phyloP scores from a whole-genome alignment of 2,888 invertebrate genomes.

The Taenaris catops region DNA sequence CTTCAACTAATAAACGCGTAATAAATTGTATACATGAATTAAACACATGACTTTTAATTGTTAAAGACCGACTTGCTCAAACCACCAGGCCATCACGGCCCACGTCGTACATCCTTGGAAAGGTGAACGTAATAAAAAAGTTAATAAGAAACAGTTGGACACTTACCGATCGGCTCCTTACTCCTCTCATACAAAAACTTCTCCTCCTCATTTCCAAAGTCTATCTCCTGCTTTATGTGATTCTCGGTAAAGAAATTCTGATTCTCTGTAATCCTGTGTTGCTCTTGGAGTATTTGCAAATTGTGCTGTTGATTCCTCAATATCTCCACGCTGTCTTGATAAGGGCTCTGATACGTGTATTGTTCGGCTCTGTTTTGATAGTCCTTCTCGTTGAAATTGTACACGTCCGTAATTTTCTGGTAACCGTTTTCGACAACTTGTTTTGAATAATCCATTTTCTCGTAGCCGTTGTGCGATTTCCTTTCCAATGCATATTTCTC shows the following conservation, averaged over 20 bases:
- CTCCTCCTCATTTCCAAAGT: slow-evolving; percentile 53
- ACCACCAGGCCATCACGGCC: no score
- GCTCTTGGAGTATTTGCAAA: slow-evolving; percentile 55
- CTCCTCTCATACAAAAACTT: slow-evolving; percentile 52
- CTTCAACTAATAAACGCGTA: no score
- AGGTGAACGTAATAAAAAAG: no score
- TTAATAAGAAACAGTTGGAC: neutral
- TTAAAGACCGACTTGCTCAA: no score
- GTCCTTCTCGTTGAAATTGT: slow-evolving; percentile 34
- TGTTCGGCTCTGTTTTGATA: slow-evolving; percentile 30
- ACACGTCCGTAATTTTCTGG: slow-evolving; percentile 37
- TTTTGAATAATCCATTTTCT: slow-evolving; percentile 42
- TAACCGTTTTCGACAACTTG: slow-evolving; percentile 33
- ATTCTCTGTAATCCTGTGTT: slow-evolving; percentile 50
- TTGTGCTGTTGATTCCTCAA: slow-evolving; percentile 63
- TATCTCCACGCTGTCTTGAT: slow-evolving; percentile 48
- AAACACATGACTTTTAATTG: no score
- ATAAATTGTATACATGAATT: no score
- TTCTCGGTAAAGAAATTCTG: slow-evolving; percentile 63
- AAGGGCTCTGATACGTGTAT: slow-evolving; percentile 34
- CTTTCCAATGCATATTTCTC: slow-evolving; percentile 62
- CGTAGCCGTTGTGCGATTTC: slow-evolving; percentile 50
- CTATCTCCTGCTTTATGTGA: slow-evolving; percentile 64
- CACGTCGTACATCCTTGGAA: no score
- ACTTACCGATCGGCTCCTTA: slow-evolving; percentile 39